phyloP scores from a whole-genome alignment of 2,888 invertebrate genomes.

The Terebella lapidaria region DNA sequence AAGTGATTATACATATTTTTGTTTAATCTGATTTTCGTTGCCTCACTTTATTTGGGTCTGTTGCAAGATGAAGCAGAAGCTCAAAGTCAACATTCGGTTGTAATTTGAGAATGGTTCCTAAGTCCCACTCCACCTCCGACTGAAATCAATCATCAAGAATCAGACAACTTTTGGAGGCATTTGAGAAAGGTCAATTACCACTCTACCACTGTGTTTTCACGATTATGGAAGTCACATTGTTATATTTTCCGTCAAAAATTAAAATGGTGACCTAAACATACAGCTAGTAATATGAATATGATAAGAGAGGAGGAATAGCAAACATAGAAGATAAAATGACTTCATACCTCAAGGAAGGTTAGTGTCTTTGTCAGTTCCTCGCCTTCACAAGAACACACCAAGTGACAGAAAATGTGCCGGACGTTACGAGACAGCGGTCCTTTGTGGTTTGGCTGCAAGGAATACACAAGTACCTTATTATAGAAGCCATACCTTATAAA shows the following conservation, averaged over 20 bases:
- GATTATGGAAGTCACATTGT: neutral
- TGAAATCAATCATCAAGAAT: too few species aligned
- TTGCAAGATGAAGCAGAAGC: constrained; percentile 47
- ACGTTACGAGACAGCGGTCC: constrained; percentile 46
- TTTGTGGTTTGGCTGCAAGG: constrained; percentile 38
- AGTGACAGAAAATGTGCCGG: constrained; percentile 50
- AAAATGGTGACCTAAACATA: too few species aligned
- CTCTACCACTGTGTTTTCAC: constrained; percentile 1
- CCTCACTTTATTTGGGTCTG: constrained; percentile 40
- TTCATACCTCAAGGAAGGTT: constrained; percentile 46
- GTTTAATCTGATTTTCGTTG: too few species aligned
- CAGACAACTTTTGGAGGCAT: too few species aligned
- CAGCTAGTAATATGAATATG: too few species aligned
- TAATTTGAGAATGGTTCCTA: constrained; percentile 41
- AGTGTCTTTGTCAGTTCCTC: constrained; percentile 42
- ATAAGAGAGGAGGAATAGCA: too few species aligned
- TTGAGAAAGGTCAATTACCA: too few species aligned
- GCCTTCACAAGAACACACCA: constrained; percentile 42
- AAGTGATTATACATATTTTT: too few species aligned
- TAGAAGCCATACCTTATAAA: too few species aligned
- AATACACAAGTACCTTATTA: neutral
- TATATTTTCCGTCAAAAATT: too few species aligned
- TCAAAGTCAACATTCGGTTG: constrained; percentile 50
- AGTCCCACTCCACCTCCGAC: constrained; percentile 45
- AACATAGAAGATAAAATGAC: too few species aligned